These are phyloP conservation scores for Sciaenops ocellatus DNA, from an alignment of 2,797 vertebrate genomes.

Conservation along the genomic window DNA sequence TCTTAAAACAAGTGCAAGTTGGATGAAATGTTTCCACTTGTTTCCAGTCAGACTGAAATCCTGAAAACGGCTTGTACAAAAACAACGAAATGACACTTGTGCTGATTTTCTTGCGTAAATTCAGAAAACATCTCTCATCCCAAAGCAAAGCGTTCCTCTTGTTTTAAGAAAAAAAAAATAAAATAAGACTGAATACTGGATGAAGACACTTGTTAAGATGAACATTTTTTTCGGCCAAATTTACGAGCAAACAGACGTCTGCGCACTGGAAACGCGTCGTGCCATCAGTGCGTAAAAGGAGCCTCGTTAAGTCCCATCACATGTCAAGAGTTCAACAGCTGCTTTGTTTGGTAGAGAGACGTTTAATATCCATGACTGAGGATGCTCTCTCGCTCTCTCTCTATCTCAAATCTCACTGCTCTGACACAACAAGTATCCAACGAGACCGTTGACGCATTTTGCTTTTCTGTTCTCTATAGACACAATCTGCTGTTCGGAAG, in stretches of 20 bases:
- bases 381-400: conserved; percentile 40
- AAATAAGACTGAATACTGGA: not conserved
- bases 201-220: conserved; percentile 49
- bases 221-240: conserved; percentile 17
- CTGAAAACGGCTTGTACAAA: fast-evolving
- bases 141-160: not conserved
- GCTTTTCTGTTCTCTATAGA: conserved; percentile 41
- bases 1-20: conserved; percentile 25
- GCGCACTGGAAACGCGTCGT: conserved; percentile 41
- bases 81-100: not conserved
- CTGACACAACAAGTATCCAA: conserved; percentile 32
- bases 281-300: conserved; percentile 48
- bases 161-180: conserved; percentile 20
- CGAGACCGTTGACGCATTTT: conserved; percentile 38
- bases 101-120: not conserved
- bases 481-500: conserved; percentile 54
- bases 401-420: conserved; percentile 11
- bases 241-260: conserved; percentile 12
- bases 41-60: conserved; percentile 11
- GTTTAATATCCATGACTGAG: conserved; percentile 38
- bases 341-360: conserved; percentile 67
- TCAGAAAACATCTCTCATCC: not conserved
- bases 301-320: conserved; percentile 43
- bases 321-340: conserved; percentile 72
- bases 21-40: conserved; percentile 23